Evolutionary conservation across 1,140 invertebrate genomes (phyloP), one percentile per base, ranked within the genome.

Genomic region (Dolichoris vasculosae): DNA sequence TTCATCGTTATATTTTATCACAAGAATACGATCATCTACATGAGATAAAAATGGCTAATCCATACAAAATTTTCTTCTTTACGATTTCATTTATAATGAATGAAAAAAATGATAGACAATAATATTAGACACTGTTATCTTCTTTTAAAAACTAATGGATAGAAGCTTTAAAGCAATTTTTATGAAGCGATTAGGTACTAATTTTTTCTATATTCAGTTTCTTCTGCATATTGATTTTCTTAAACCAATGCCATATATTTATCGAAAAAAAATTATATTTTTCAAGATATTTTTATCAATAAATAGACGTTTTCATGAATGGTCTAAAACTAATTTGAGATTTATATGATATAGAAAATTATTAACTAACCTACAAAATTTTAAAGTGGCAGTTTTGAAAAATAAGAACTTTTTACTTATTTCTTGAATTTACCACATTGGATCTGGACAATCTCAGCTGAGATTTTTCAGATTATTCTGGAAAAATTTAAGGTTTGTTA

Each of bases 61-160:
- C 51, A 64, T 67, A 82, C 7, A 77, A 55, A 35, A 0, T 80
- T 46, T 43, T 43, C n/a, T 32, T 59, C 7, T 51, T 8, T 32
- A 75, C 51, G 64, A 7, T 32, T 55, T 30, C 7, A 26, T 40
- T 51, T 15, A 26, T 69, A 26, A 38, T 26, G 15, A 59, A 75
- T 23, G 59, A 78, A 78, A 84, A 78, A n/a, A 78, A 69, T 32
- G 11, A 46, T 40, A 43, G 15, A 77, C 40, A 26, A 8, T 77
- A 77, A 83, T 30, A 15, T 77, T 79, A 79, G 20, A 67, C 77
- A 51, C 67, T 69, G 30, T 71, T 26, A 46, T 82, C 71, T 32
- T 76, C 48, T 73, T 84, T 32, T 78, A 73, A 85, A 59, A 6
- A 69, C 80, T 86, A 86, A 86, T 86, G 80, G 80, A 86, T 73